Base-by-base conservation (phyloP, 2,113 vertebrate genomes). In the Sminthopsis crassicaudata region DNA sequence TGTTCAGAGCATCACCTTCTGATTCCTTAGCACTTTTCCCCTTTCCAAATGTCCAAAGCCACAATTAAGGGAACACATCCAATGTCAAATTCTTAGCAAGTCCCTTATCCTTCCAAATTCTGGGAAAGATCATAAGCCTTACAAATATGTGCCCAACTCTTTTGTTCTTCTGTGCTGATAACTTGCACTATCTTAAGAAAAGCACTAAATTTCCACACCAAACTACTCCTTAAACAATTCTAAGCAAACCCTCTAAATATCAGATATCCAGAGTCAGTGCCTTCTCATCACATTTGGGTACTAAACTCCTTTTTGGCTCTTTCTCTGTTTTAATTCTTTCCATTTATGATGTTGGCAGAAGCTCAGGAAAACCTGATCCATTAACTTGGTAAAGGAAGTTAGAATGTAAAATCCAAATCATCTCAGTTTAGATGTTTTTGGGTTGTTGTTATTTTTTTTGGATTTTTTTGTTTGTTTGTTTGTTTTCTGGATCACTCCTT, bases 21-120 rank as follows among this genome's bases (percentile, higher is more conserved):
- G 94, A 95, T 95, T 97, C 96, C 96, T 96, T 95, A 97, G 97
- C 95, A 96, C 96, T 93, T 96, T 51, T 90, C 55, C 48, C 24
- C 88, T 30, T 12, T 92, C 91, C 92, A 96, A 98, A 98, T 97
- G 94, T 96, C 94, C 95, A 98, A 98, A 98, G 97, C 97, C 97
- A 98, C 97, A 98, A 98, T 98, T 98, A 98, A 98, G 94, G 96
- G 97, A 97, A 97, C n/a, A 27, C 89, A 97, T 97, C 98, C 97
- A 98, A 98, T 96, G 97, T 98, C 95, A 98, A 97, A 98, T 97
- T 98, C 93, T 97, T 98, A 98, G 97, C 96, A 98, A 98, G 97
- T 98, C 92, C 90, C 96, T 98, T 98, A 98, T 96, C 98, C 98
- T 98, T 98, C 96, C 97, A 95, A 98, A 98, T 98, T 98, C 96